Evolutionary conservation across 2,797 vertebrate species (phyloP), one percentile per base, ranked within the genome.

Genomic region (Acestrorhynchus altus): DNA sequence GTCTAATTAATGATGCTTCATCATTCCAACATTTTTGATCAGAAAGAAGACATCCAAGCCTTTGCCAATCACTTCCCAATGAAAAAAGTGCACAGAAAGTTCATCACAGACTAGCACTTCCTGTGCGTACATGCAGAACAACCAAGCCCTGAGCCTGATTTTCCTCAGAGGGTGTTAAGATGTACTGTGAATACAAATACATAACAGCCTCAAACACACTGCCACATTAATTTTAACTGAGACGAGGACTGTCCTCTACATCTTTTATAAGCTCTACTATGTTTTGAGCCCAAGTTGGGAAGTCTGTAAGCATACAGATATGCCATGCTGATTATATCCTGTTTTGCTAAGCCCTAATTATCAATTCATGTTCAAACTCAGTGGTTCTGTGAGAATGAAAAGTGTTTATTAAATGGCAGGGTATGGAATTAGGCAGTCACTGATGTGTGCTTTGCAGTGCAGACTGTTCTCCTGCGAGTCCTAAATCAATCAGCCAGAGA

Each of bases 401-500:
- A 8, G 24, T 67, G 42, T 9, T 16, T 44, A 47, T 46, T 24
- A 24, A 22, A 65, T 44, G 28, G 35, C 61, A 42, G 35, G 31
- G 61, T 47, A 31, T 47, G 22, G 13, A 66, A 66, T 42, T 66
- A 66, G 15, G 64, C 42, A 47, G 39, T 60, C 57, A 60, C 57
- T 16, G n/a, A 40, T 40, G 35, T 8, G 49, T 31, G 56, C 8
- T 35, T 74, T 66, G 70, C 64, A 75, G 57, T 6, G 6, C n/a
- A 31, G 60, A 31, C 24, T 63, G 16, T 24, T 46, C 74, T 39
- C 51, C 54, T 22, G 18, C 31, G 49, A 65, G 56, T 74, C 57
- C 65, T 52, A n/a, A 51, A 74, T 65, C 63, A 60, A 49, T 66
- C 57, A 74, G 70, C 49, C 57, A 39, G 16, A 22, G 49, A 69